These are phyloP conservation scores for Eustalomyia histrio DNA, from an alignment of 2,888 invertebrate species.

Conservation along the genomic window DNA sequence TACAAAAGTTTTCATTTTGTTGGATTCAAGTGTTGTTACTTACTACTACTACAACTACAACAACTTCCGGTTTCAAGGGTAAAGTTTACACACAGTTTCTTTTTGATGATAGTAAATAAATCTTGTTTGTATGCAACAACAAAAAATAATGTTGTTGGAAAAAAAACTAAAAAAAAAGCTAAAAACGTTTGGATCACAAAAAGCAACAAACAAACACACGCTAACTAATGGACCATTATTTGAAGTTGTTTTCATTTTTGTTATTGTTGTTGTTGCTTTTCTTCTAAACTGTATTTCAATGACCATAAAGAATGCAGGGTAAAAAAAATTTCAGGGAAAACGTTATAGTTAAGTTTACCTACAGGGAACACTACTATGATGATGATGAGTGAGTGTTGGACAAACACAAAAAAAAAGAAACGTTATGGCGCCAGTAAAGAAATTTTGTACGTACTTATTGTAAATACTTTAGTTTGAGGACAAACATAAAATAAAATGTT, in stretches of 20 bases:
- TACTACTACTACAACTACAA: constrained; percentile 5
- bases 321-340: background rate
- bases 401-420: background rate
- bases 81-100: constrained; percentile 34
- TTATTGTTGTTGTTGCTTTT: background rate
- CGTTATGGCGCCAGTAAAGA: constrained; percentile 6
- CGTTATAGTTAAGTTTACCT: background rate
- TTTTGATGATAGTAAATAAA: constrained; percentile 44
- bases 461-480: constrained; percentile 1
- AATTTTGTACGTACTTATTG: background rate
- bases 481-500: constrained; percentile 1
- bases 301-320: background rate
- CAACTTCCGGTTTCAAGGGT: constrained; percentile 50
- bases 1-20: background rate
- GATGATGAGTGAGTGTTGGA: background rate
- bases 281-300: background rate
- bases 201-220: background rate
- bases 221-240: constrained; percentile 2
- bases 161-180: background rate
- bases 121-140: constrained; percentile 9
- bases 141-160: background rate
- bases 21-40: constrained; percentile 14
- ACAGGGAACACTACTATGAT: background rate
- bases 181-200: background rate
- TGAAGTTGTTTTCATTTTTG: background rate